Base-by-base conservation (phyloP, 2,888 invertebrate genomes). In the Melangyna quadrimaculata region DNA sequence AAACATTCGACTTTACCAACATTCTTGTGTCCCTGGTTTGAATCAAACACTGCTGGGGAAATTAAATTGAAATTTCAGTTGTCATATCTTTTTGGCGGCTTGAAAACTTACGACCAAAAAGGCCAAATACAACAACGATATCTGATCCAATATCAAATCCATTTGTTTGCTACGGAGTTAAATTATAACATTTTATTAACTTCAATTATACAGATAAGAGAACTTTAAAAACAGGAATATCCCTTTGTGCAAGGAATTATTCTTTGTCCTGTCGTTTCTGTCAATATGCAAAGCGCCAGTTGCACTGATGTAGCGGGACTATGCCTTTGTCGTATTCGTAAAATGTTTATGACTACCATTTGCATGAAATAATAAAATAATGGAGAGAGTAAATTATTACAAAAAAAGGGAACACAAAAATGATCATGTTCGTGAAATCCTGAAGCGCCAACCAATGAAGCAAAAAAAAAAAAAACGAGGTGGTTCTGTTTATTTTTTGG, bases 201-300 rank as follows among this genome's bases (percentile, higher is more conserved):
- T 78, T 78, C 61, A 82, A 70, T 82, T 78, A 73, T 40, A 43
- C 45, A 29, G 72, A 72, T 78, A 82, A 82, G 24, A 43, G 48
- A 61, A 8, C 7, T 6, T 27, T 27, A 19, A 37, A 59, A 43
- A 19, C 19, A 4, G 1, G 19, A 45, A 29, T 55, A 57, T 69
- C 51, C 65, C 35, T 51, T 24, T 14, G 22, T 48, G 24, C n/a
- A n/a, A 5, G 19, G 48, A 1, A 57, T 65, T 65, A 59, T 71
- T 57, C 65, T 10, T 12, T 57, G 14, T 17, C 3, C 7, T 8
- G 40, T 35, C 59, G 24, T 71, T 71, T 57, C 65, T 32, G 55
- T 43, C 71, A 59, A 40, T 63, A 43, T 12, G 35, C n/a, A 24
- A 32, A 9, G 55, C 22, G 14, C 0, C 12, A 6, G 14, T 27